Percentiles rank a stretch among this genome's conserved stretches.
Conservation (phyloP, 2,113 vertebrate genomes). For the Oreochromis niloticus region DNA sequence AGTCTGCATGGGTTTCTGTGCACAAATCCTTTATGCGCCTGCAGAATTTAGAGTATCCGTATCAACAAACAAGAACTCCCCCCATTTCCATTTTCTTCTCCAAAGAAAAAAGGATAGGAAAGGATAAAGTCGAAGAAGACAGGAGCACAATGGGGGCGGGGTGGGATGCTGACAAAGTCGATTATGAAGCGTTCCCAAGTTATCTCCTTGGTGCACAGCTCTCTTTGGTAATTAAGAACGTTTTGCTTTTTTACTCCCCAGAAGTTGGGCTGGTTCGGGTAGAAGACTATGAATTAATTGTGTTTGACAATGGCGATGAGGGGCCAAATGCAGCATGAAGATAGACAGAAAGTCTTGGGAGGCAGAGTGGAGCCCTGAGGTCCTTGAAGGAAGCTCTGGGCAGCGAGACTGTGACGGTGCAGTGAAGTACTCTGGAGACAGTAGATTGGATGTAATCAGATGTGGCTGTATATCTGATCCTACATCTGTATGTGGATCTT, state of each 20-base stretch:
- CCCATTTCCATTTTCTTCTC: neutral
- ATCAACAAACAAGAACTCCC: conserved; percentile 16
- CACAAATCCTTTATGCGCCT: conserved; percentile 1
- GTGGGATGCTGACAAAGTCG: conserved; percentile 46
- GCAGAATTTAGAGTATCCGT: neutral
- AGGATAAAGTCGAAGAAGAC: conserved; percentile 9
- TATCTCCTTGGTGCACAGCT: conserved; percentile 56
- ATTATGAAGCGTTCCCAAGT: conserved; percentile 57
- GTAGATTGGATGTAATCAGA: conserved; percentile 3
- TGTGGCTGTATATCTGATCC: conserved; percentile 15
- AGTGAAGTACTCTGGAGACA: neutral
- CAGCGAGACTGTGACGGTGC: neutral
- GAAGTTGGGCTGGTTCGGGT: conserved; percentile 31
- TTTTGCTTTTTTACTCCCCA: conserved; percentile 43
- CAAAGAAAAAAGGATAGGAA: neutral
- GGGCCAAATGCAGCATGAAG: conserved; percentile 41
- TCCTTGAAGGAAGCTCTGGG: neutral
- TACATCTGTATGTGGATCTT: conserved; percentile 37
- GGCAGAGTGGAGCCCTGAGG: neutral
- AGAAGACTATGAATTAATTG: conserved; percentile 53
- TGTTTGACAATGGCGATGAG: conserved; percentile 51
- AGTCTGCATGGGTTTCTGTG: conserved; percentile 15
- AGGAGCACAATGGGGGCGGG: neutral
- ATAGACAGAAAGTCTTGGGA: neutral
- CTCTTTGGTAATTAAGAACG: conserved; percentile 62